Evolutionary conservation across 2,797 vertebrate genomes (phyloP).

Genomic region (Tinamus major): DNA sequence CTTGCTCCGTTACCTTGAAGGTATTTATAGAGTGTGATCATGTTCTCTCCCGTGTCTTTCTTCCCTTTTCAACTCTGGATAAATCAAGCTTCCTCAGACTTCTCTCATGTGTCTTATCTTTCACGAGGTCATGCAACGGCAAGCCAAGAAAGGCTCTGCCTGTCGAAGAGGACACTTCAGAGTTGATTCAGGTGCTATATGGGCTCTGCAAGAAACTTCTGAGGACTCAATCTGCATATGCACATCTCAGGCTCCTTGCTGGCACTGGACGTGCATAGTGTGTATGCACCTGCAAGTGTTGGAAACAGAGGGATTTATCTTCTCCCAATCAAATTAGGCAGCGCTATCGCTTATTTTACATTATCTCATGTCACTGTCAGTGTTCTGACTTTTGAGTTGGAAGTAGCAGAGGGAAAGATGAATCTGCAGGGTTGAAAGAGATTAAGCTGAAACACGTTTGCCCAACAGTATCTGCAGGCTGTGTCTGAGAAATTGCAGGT

Average conservation of each 20-base stretch:
- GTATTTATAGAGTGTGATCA: constrained; percentile 58
- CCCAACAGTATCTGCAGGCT: background rate
- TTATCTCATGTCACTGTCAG: background rate
- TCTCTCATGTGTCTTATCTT: background rate
- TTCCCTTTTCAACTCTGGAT: background rate
- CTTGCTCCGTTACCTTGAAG: constrained; percentile 41
- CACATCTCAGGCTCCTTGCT: background rate
- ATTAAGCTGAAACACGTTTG: fast-evolving
- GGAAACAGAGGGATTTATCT: background rate
- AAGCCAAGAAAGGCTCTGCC: background rate
- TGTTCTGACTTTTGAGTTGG: background rate
- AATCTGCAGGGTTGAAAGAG: background rate
- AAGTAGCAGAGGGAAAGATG: background rate
- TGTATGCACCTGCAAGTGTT: fast-evolving
- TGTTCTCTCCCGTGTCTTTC: constrained; percentile 26
- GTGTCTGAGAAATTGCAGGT: background rate
- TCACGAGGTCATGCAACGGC: background rate
- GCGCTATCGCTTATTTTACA: fast-evolving
- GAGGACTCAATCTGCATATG: fast-evolving
- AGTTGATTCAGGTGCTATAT: background rate
- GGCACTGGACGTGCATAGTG: fast-evolving
- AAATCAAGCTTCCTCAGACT: background rate
- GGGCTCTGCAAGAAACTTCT: background rate
- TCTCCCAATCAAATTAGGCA: background rate
- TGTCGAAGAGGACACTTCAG: background rate